These are phyloP conservation scores for Gallirallus australis DNA, from an alignment of 2,797 vertebrate genomes.

Conservation along the genomic window DNA sequence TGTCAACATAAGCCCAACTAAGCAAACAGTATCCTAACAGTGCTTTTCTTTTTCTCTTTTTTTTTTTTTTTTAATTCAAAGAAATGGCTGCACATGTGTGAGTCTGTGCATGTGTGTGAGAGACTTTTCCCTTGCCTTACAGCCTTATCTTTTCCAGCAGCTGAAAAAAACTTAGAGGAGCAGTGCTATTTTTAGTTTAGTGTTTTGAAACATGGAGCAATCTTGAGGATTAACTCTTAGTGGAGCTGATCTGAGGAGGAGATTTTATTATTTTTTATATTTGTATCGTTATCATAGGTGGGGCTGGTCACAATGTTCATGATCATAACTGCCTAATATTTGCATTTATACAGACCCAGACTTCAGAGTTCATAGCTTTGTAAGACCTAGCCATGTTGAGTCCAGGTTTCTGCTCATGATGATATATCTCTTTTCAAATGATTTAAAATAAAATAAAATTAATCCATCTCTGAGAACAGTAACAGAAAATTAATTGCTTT, in stretches of 20 bases:
- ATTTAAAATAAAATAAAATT: not conserved
- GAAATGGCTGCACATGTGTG: not conserved
- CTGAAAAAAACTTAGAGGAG: conserved; percentile 1
- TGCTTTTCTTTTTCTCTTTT: not conserved
- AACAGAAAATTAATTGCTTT: not conserved
- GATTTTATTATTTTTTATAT: not conserved
- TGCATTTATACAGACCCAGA: not conserved
- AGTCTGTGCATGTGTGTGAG: not conserved
- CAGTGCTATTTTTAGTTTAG: not conserved
- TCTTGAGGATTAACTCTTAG: not conserved
- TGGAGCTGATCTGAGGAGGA: not conserved
- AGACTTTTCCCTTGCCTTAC: not conserved
- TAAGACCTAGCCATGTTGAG: not conserved
- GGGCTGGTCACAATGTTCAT: not conserved
- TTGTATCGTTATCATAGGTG: not conserved
- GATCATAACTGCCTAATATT: not conserved
- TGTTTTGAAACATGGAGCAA: not conserved
- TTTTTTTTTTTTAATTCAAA: not conserved
- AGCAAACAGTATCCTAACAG: not conserved
- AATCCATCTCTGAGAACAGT: not conserved
- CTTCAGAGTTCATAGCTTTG: not conserved
- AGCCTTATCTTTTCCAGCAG: not conserved
- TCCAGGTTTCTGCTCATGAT: not conserved
- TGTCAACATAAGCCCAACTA: not conserved
- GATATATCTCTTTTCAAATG: not conserved